phyloP scores from a whole-genome alignment of 2,888 invertebrate genomes.

The Tupiocoris notatus region DNA sequence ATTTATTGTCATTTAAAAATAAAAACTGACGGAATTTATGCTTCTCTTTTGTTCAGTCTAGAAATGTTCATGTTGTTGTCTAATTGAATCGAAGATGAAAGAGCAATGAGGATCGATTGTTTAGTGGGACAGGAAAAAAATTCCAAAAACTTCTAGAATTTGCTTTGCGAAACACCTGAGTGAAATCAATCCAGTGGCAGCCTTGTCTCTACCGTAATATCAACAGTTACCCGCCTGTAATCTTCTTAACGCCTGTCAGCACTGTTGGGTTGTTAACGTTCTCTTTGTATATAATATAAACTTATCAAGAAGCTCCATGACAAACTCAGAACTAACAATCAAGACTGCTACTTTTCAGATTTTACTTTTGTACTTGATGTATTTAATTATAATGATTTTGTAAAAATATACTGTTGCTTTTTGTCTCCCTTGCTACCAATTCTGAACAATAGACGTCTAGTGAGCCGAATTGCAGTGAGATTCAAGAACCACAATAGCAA shows the following conservation, averaged over 20 bases:
- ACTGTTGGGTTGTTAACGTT: conserved; percentile 18
- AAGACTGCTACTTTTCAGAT: conserved; percentile 39
- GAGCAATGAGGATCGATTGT: no score
- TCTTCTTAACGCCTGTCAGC: conserved; percentile 8
- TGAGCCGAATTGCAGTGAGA: no score
- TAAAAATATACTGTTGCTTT: conserved; percentile 1
- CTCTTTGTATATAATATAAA: conserved; percentile 19
- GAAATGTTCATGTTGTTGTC: background rate
- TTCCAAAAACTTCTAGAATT: no score
- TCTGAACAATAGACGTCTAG: no score
- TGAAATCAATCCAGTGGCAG: background rate
- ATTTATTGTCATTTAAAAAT: no score
- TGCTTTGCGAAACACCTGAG: no score
- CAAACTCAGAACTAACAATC: conserved; percentile 33
- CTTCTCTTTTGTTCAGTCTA: no score
- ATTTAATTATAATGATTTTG: conserved; percentile 30
- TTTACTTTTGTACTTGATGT: conserved; percentile 28
- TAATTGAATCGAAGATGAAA: background rate
- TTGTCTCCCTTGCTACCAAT: background rate
- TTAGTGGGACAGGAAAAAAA: no score
- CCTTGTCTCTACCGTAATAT: conserved; percentile 1
- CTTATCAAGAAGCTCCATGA: conserved; percentile 25
- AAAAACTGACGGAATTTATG: no score
- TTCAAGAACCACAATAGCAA: no score
- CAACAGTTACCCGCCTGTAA: conserved; percentile 33